These are phyloP conservation scores for Mastigias papua DNA, from an alignment of 30 jellyfish, hydroid and myxozoan genomes.

Conservation along the genomic window DNA sequence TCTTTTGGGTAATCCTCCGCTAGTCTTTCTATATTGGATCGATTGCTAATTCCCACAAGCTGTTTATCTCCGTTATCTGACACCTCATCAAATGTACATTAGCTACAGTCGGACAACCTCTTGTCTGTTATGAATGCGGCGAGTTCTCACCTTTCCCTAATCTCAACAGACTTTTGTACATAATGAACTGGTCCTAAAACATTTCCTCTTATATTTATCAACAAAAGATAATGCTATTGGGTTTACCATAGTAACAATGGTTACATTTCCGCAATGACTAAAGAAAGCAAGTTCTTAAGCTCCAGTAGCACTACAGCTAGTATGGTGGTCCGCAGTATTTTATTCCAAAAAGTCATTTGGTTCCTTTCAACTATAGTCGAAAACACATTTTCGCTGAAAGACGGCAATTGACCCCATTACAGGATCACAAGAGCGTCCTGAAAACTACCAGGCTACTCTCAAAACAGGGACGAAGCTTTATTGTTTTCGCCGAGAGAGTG, in stretches of 20 bases:
- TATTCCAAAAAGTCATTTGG: not conserved
- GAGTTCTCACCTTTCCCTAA: constrained; percentile 4
- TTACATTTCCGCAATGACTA: not conserved
- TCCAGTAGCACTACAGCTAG: not conserved
- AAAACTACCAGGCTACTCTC: too few species aligned
- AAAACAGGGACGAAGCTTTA: too few species aligned
- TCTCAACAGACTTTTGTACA: not conserved
- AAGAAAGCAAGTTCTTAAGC: not conserved
- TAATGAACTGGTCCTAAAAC: not conserved
- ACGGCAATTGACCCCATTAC: too few species aligned
- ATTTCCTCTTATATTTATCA: not conserved
- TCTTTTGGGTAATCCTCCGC: not conserved
- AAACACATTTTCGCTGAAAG: not conserved
- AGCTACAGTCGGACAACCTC: not conserved
- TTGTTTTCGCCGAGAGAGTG: too few species aligned
- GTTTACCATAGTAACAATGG: constrained; percentile 5
- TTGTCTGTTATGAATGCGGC: constrained; percentile 4
- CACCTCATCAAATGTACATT: constrained; percentile 9
- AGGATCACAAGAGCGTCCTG: too few species aligned
- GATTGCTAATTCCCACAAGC: constrained; percentile 1
- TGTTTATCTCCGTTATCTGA: constrained; percentile 6
- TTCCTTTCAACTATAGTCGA: not conserved
- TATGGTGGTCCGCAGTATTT: not conserved
- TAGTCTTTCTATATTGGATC: not conserved
- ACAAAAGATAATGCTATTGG: not conserved